These are phyloP conservation scores for Eulemur mongoz DNA, from an alignment of 2,797 vertebrate species.

Conservation along the genomic window DNA sequence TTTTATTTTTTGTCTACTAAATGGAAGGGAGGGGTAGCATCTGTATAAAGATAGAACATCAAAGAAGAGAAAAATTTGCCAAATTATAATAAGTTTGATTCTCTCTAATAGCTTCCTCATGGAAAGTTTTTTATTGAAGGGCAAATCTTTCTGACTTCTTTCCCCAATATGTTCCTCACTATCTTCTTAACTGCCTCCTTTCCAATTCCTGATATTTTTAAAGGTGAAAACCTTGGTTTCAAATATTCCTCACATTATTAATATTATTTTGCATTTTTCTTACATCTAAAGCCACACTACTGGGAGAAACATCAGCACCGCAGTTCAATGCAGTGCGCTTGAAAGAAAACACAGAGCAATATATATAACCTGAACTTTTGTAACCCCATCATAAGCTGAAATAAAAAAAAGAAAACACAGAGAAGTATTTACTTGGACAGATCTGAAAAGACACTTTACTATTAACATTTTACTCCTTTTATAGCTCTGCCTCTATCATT, in stretches of 20 bases:
- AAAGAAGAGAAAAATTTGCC: background rate
- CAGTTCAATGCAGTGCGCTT: background rate
- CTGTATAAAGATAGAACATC: background rate
- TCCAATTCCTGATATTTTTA: constrained; percentile 11
- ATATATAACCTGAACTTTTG: too few species aligned
- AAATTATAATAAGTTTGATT: background rate
- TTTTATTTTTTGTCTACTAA: constrained; percentile 28
- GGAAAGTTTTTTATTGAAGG: background rate
- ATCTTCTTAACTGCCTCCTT: background rate
- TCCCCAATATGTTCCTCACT: background rate
- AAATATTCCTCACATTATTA: background rate
- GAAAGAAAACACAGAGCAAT: background rate
- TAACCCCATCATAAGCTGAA: too few species aligned
- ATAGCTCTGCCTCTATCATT: constrained; percentile 2
- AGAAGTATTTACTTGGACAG: background rate
- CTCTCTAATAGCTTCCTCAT: background rate
- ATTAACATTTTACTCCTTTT: background rate
- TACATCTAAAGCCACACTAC: background rate
- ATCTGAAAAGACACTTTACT: background rate
- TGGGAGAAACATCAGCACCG: background rate
- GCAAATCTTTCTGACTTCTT: background rate
- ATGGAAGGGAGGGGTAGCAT: background rate
- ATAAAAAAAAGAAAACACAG: background rate
- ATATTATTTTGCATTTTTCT: background rate
- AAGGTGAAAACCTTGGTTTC: constrained; percentile 2